Evolutionary conservation across 2,797 vertebrate genomes (phyloP), one percentile per base, ranked within the genome.

Genomic region (Cynopterus sphinx): DNA sequence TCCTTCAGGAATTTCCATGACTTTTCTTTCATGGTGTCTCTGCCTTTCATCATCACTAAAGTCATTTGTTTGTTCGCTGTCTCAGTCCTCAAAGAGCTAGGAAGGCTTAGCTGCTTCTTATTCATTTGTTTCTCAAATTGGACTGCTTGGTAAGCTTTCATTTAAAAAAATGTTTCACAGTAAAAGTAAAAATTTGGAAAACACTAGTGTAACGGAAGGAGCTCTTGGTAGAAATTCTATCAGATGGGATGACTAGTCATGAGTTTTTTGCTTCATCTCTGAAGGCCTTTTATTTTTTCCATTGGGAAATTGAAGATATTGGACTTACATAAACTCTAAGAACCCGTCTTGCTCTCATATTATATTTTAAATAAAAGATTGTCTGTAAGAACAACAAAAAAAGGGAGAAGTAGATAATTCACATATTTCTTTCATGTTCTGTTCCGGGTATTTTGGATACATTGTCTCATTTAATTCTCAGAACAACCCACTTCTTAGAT

Each of bases 111-210:
- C 26, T 78, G 31, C 51, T 88, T 11, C 33, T 81, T 75, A 5
- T 83, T 91, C 68, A 26, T 86, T 49, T 82, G n/a, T 55, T 70
- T 79, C n/a, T 79, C 74, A 46, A n/a, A 33, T 75, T 85, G 8
- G 21, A 63, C 39, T 51, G 2, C 5, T 87, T 86, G 63, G n/a
- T 57, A 78, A 70, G 10, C 28, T 61, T 95, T 79, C 21, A 57
- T 19, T 63, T 68, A 11, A 31, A 65, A 82, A 43, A 68, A 53
- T 33, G 1, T 57, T 90, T 87, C 51, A 83, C 5, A 87, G 6
- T 79, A 67, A 82, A 82, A 71, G 16, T 57, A 36, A 87, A 95
- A 82, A 36, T 77, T 87, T 46, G 21, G n/a, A 74, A 82, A 87
- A 49, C 61, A 16, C 9, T 43, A 65, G 11, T 16, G 0, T 67